These are phyloP conservation scores for Drosophila maculinotata DNA, from an alignment of 2,888 invertebrate genomes.

Conservation along the genomic window DNA sequence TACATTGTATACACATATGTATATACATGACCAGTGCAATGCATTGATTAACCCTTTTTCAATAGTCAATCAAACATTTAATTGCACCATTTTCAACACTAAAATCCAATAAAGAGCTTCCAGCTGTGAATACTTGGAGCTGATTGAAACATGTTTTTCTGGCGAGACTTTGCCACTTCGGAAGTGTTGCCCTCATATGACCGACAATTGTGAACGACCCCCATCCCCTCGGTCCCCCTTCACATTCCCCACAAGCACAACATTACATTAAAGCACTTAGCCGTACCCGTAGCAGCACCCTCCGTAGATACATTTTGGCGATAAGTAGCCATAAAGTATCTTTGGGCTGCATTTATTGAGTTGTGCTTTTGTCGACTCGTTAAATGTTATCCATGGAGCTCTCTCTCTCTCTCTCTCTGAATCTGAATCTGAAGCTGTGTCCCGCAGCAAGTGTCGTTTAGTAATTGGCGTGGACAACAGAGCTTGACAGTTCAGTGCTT, in stretches of 20 bases:
- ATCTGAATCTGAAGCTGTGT: constrained; percentile 10
- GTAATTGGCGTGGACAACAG: constrained; percentile 64
- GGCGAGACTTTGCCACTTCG: constrained; percentile 13
- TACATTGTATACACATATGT: neutral
- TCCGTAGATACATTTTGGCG: constrained; percentile 48
- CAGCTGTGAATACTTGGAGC: constrained; percentile 33
- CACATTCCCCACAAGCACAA: neutral
- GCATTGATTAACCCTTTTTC: constrained; percentile 58
- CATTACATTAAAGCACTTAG: constrained; percentile 35
- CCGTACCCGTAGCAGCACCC: constrained; percentile 39
- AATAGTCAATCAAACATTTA: constrained; percentile 57
- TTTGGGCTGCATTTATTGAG: constrained; percentile 56
- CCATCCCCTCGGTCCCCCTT: neutral
- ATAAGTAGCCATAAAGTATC: constrained; percentile 72
- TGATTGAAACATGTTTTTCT: constrained; percentile 61
- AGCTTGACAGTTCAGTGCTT: constrained; percentile 28
- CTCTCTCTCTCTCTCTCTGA: neutral
- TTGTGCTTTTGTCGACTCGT: constrained; percentile 70
- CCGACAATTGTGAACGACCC: constrained; percentile 36
- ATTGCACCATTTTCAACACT: constrained; percentile 57
- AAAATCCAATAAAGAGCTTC: constrained; percentile 42
- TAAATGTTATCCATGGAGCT: constrained; percentile 53
- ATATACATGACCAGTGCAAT: constrained; percentile 23
- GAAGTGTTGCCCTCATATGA: constrained; percentile 57
- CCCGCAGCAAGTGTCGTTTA: constrained; percentile 32